Conservation (phyloP, 2,888 invertebrate species). For the Scrobipalpa atriplicella region DNA sequence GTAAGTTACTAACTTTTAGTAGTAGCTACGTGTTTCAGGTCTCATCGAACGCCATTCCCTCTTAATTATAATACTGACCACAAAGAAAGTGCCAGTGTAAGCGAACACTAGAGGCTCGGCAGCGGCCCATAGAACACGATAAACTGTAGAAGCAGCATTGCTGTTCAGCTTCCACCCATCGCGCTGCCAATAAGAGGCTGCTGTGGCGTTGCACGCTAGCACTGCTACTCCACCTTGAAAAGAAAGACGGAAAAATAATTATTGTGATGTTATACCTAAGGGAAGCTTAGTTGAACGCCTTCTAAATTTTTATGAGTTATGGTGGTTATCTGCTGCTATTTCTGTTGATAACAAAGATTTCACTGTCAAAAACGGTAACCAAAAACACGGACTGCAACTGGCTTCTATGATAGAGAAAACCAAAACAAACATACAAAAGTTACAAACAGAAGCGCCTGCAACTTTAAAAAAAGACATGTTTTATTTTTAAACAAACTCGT, state of each 20-base stretch:
- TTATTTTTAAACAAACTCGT: background rate
- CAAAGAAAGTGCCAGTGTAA: conserved; percentile 71
- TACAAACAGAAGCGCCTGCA: background rate
- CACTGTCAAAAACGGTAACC: no score
- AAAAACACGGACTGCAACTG: no score
- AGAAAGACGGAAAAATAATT: no score
- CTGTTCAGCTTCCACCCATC: conserved; percentile 69
- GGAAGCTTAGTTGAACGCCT: no score
- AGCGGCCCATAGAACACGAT: conserved; percentile 68
- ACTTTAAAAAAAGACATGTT: no score
- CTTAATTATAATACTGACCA: conserved; percentile 51
- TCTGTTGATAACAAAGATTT: no score
- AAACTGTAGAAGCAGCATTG: conserved; percentile 70
- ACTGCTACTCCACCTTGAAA: conserved; percentile 66
- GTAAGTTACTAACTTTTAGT: no score
- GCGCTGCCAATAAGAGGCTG: conserved; percentile 64
- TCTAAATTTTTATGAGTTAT: no score
- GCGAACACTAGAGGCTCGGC: conserved; percentile 71
- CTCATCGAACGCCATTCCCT: no score
- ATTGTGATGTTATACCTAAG: no score
- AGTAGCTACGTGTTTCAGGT: no score
- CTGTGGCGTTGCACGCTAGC: conserved; percentile 71
- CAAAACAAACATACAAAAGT: background rate
- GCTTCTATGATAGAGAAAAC: background rate
- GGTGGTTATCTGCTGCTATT: no score